Percentiles rank a stretch among this genome's conserved stretches.
These are phyloP conservation scores for roundworm (Caenorhabditis elegans) DNA, from an alignment of 1,140 invertebrate genomes.

Conservation along the genomic window DNA sequence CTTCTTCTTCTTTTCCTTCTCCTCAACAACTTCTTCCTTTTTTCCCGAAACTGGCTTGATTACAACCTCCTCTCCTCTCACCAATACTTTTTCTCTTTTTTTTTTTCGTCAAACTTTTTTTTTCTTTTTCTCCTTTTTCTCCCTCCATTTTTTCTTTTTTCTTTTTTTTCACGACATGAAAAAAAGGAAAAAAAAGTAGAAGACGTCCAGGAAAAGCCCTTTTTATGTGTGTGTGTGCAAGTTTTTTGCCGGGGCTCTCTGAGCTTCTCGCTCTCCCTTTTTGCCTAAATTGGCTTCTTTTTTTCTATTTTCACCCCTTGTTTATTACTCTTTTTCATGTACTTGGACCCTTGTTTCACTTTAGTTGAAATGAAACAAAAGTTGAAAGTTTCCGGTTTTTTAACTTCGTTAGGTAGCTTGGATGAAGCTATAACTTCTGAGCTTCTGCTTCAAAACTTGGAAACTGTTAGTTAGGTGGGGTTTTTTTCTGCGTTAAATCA, in stretches of 20 bases:
- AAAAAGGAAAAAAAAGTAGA: background rate
- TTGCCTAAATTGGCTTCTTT: conserved; percentile 1
- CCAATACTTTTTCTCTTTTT: background rate
- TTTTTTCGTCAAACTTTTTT: background rate
- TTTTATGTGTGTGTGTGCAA: conserved; percentile 3
- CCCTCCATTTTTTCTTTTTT: background rate
- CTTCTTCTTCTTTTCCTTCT: background rate
- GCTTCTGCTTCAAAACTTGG: too few species aligned
- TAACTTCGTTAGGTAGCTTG: background rate
- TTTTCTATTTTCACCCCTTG: background rate
- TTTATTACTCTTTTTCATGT: background rate
- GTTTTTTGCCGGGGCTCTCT: background rate
- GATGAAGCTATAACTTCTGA: too few species aligned
- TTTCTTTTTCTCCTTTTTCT: background rate
- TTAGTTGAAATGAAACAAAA: background rate
- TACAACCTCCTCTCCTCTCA: background rate
- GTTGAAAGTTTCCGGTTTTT: background rate
- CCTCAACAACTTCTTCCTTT: background rate
- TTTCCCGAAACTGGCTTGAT: conserved; percentile 26
- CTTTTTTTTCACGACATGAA: background rate
- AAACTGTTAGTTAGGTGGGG: too few species aligned
- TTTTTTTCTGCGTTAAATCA: too few species aligned
- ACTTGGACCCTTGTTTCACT: background rate
- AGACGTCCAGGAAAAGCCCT: background rate
- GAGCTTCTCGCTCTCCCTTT: background rate